Evolutionary conservation across 2,113 vertebrate species (phyloP), one percentile per base, ranked within the genome.

Genomic region (Sylvicapra grimmia): DNA sequence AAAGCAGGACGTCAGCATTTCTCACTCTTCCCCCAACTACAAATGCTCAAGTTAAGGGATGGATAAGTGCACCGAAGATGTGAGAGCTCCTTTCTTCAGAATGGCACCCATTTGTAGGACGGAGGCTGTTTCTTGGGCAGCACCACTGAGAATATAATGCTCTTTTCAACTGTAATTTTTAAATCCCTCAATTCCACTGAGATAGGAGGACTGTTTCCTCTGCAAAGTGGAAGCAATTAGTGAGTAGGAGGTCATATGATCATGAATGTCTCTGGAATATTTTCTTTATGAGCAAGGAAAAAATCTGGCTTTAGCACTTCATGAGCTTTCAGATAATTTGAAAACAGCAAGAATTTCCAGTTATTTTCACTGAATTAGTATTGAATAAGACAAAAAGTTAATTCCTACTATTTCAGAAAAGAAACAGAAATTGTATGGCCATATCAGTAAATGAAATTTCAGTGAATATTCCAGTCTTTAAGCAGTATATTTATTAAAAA

Each of bases 341-440:
- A 96, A 90, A 91, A 89, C 59, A 93, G 29, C n/a, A 97, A 86
- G 86, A 87, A 94, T 18, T 92, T 40, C 36, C 44, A 93, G 27
- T 23, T 94, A 59, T 85, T 97, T 94, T 87, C 75, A 94, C 31
- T 84, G 15, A 95, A 77, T 15, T 68, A 84, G 18, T 61, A 94
- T 18, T 79, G 68, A 89, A 88, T 59, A 54, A 40, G 13, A 31
- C 29, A 96, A 36, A 85, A 86, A 63, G 18, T 86, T 92, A 89
- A 44, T 89, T 93, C 82, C n/a, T 63, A 53, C 49, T 89, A 18
- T 91, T 89, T 86, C 29, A 95, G 33, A 47, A 85, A 95, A 95
- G 68, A 80, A 87, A 75, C 6, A 92, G 10, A 94, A n/a, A 31
- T 83, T 84, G 14, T 83, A 86, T 21, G n/a, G 21, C 5, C 19